These are phyloP conservation scores for Harpalus rufipes DNA, from an alignment of 2,888 invertebrate species.

Conservation along the genomic window DNA sequence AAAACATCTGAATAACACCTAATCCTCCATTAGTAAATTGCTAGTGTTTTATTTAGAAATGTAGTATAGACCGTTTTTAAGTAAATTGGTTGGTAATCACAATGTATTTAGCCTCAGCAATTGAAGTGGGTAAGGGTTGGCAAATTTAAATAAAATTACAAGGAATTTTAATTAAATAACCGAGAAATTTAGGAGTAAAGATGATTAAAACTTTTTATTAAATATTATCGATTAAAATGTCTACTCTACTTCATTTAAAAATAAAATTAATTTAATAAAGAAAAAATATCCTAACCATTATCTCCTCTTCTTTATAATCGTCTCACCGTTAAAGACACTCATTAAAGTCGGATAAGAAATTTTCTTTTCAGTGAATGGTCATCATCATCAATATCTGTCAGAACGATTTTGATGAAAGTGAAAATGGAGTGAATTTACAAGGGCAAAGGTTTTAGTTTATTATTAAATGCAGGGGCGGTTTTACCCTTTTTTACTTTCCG, in stretches of 20 bases:
- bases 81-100: slow-evolving; percentile 19
- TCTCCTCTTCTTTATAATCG: neutral
- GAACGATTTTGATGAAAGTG: neutral
- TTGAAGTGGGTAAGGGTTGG: neutral
- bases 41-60: slow-evolving; percentile 23
- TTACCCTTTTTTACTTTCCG: too few species aligned
- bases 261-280: neutral
- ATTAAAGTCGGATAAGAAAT: neutral
- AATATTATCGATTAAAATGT: neutral
- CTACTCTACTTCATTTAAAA: neutral
- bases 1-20: neutral
- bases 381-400: neutral
- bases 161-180: neutral
- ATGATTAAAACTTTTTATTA: too few species aligned
- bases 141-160: slow-evolving; percentile 7
- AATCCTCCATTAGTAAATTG: slow-evolving; percentile 32
- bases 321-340: neutral
- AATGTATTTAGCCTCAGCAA: neutral
- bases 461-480: too few species aligned
- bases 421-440: too few species aligned
- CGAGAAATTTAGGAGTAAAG: too few species aligned
- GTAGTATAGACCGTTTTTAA: slow-evolving; percentile 24
- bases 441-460: too few species aligned
- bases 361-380: neutral
- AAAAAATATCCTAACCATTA: neutral